Evolutionary conservation across 2,888 invertebrate genomes (phyloP).

Genomic region (Drosophila paramelanica): DNA sequence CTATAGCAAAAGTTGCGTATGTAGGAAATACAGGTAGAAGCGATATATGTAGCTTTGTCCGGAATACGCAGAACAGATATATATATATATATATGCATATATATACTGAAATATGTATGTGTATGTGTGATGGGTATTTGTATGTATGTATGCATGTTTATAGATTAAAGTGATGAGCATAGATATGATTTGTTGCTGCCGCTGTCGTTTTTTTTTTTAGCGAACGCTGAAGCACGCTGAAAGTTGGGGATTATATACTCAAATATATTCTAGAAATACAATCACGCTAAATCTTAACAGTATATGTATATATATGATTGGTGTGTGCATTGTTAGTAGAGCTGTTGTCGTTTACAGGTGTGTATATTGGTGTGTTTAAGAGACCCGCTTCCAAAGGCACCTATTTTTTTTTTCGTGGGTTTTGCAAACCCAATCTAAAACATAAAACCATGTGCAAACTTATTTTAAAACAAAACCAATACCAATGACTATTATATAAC

Average conservation of each 20-base stretch:
- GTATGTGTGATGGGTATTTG: background rate
- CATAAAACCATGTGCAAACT: constrained; percentile 38
- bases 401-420: background rate
- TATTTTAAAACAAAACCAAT: constrained; percentile 22
- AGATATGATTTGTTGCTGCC: constrained; percentile 7
- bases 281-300: constrained; percentile 40
- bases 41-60: constrained; percentile 13
- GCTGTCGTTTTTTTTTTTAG: constrained; percentile 10
- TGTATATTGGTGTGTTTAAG: background rate
- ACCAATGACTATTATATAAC: constrained; percentile 3
- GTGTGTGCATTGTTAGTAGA: constrained; percentile 20
- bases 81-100: no score
- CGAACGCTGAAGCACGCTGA: constrained; percentile 57
- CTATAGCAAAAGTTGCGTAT: constrained; percentile 19
- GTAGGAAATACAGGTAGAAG: constrained; percentile 13
- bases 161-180: constrained; percentile 17
- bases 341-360: constrained; percentile 8
- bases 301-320: background rate
- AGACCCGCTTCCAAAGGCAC: constrained; percentile 20
- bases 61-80: constrained; percentile 6
- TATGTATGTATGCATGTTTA: constrained; percentile 3
- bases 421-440: background rate
- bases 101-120: background rate
- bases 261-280: constrained; percentile 16
- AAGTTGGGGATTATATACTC: constrained; percentile 17